phyloP scores from a whole-genome alignment of 1,140 invertebrate species.

The Pseudomyrmex sp. region DNA sequence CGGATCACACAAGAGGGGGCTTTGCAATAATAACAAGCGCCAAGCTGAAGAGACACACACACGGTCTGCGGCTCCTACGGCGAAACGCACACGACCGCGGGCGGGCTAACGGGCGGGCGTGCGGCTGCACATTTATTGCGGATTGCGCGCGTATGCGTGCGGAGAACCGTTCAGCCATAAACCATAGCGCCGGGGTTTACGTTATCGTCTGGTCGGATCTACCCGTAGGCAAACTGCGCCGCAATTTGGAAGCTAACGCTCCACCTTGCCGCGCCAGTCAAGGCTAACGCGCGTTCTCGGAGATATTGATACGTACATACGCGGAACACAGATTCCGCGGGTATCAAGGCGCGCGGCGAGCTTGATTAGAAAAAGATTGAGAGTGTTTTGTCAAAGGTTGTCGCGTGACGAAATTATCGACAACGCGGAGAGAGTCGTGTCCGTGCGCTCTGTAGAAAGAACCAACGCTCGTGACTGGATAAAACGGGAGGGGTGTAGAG shows the following conservation, averaged over 20 bases:
- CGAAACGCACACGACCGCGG: conserved; percentile 24
- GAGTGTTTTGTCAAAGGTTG: background rate
- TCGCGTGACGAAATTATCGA: background rate
- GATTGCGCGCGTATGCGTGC: conserved; percentile 51
- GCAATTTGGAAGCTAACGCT: conserved; percentile 72
- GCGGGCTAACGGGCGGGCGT: background rate
- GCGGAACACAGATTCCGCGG: conserved; percentile 7
- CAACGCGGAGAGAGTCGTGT: background rate
- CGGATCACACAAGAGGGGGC: conserved; percentile 26
- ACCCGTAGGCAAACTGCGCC: conserved; percentile 70
- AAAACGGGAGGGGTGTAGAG: background rate
- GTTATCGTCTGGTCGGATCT: conserved; percentile 74
- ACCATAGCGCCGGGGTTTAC: conserved; percentile 70
- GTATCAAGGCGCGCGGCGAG: too few species aligned
- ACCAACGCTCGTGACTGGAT: background rate
- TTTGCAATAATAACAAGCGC: conserved; percentile 36
- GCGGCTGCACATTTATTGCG: conserved; percentile 20
- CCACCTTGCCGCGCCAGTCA: conserved; percentile 41
- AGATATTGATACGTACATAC: conserved; percentile 63
- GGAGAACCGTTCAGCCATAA: conserved; percentile 66
- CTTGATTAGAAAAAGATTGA: background rate
- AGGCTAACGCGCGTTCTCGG: background rate
- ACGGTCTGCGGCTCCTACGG: conserved; percentile 1
- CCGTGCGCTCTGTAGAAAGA: too few species aligned
- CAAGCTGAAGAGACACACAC: conserved; percentile 38